Evolutionary conservation across 2,113 vertebrate genomes (phyloP).

Genomic region (Thinocorus orbignyianus): DNA sequence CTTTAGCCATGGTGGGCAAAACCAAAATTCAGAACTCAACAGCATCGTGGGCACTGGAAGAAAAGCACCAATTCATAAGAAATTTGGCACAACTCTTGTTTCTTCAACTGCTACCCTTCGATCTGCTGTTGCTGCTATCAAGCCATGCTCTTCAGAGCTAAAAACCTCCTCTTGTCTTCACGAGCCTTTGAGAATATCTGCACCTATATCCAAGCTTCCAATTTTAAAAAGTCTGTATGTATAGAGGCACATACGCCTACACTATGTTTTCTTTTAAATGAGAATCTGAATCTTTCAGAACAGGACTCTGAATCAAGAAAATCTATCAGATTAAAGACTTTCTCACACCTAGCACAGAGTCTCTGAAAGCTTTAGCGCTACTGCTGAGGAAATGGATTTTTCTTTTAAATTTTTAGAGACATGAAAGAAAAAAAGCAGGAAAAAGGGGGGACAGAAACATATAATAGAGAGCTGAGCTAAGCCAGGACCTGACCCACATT

Average conservation of each 20-base stretch:
- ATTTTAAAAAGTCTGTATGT: not conserved
- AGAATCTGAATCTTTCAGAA: not conserved
- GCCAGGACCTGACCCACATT: not conserved
- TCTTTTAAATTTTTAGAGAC: not conserved
- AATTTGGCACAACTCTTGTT: not conserved
- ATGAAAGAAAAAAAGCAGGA: not conserved
- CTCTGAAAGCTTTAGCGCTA: not conserved
- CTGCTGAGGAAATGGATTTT: not conserved
- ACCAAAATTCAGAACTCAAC: not conserved
- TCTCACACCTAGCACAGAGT: not conserved
- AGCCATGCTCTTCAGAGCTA: not conserved
- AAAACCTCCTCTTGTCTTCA: not conserved
- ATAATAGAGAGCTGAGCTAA: not conserved
- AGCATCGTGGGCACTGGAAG: not conserved
- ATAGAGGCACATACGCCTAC: not conserved
- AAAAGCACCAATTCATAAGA: not conserved
- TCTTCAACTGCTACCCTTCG: not conserved
- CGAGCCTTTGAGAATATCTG: not conserved
- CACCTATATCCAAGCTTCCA: not conserved
- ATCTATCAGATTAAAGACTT: not conserved
- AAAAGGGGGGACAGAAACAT: not conserved
- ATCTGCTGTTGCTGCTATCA: not conserved
- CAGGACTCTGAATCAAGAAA: not conserved
- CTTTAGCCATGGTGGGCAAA: not conserved
- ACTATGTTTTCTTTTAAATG: not conserved